A percentile compares a stretch with the other conserved stretches of the same genome.
These are phyloP conservation scores for Acrocephalus arundinaceus DNA, from an alignment of 2,113 vertebrate genomes.

Conservation along the genomic window DNA sequence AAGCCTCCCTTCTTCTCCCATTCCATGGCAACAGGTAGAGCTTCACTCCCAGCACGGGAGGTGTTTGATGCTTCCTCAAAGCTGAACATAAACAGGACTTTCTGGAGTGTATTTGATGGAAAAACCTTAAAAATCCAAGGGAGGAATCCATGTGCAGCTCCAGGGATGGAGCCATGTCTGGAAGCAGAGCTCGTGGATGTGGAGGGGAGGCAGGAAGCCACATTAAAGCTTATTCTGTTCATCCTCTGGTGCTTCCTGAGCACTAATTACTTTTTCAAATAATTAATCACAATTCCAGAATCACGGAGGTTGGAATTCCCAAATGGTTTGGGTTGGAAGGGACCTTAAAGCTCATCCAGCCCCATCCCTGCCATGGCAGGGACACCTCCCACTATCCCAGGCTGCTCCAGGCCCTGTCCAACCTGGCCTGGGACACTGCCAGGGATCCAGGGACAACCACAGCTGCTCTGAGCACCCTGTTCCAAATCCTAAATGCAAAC, in stretches of 20 bases:
- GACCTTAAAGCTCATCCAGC: not conserved
- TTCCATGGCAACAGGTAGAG: not conserved
- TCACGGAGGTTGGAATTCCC: not conserved
- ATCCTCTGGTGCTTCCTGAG: not conserved
- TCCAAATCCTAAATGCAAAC: not conserved
- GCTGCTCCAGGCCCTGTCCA: not conserved
- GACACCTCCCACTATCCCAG: not conserved
- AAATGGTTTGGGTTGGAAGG: not conserved
- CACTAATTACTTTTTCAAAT: not conserved
- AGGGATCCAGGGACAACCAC: not conserved
- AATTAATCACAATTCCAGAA: not conserved
- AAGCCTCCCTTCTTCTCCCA: not conserved
- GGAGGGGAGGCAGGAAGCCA: not conserved
- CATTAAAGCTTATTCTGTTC: accelerated
- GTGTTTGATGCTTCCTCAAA: not conserved
- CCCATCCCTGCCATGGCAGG: not conserved
- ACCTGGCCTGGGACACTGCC: accelerated
- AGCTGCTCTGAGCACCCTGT: accelerated
- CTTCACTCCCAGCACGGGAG: not conserved
- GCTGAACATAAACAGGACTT: not conserved
- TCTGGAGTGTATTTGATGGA: not conserved
- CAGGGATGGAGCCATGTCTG: accelerated
- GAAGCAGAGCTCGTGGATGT: not conserved
- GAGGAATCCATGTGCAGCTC: not conserved
- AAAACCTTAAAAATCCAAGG: not conserved